A percentile compares a stretch with the other conserved stretches of the same genome.
These are phyloP conservation scores for Rhorus exstirpatorius DNA, from an alignment of 2,888 invertebrate species.

Conservation along the genomic window DNA sequence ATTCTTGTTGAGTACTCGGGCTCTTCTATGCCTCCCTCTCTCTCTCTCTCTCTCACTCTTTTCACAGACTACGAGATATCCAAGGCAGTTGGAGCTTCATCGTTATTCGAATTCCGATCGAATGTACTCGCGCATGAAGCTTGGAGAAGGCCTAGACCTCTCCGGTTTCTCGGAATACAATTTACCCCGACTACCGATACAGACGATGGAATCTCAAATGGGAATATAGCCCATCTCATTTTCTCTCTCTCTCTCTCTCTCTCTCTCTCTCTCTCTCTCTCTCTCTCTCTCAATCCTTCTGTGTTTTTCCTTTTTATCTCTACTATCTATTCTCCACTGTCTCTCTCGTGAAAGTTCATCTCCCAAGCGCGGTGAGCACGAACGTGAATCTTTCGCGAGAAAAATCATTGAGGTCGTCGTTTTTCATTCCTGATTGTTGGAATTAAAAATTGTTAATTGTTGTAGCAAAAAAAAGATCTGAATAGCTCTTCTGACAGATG, in stretches of 20 bases:
- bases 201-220: conserved; percentile 52
- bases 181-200: conserved; percentile 48
- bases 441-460: too few relatives aligned
- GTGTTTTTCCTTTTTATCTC: not conserved
- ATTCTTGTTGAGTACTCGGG: conserved; percentile 35
- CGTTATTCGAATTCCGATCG: conserved; percentile 68
- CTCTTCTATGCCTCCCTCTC: conserved; percentile 20
- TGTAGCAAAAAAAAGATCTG: too few relatives aligned
- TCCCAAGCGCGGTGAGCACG: too few relatives aligned
- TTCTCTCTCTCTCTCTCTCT: conserved; percentile 1
- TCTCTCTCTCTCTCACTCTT: conserved; percentile 45
- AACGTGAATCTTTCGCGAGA: too few relatives aligned
- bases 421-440: too few relatives aligned
- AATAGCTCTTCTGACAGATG: too few relatives aligned
- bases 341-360: not conserved
- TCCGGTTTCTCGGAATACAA: conserved; percentile 62
- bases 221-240: not conserved
- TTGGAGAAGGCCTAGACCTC: conserved; percentile 35
- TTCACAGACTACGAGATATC: conserved; percentile 42
- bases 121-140: conserved; percentile 50
- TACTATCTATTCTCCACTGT: not conserved
- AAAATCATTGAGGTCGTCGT: too few relatives aligned
- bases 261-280: not conserved
- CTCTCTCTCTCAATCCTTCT: too few relatives aligned
- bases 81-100: conserved; percentile 56